These are phyloP conservation scores for Psittacara wagleri DNA, from an alignment of 2,113 vertebrate genomes.

Conservation along the genomic window DNA sequence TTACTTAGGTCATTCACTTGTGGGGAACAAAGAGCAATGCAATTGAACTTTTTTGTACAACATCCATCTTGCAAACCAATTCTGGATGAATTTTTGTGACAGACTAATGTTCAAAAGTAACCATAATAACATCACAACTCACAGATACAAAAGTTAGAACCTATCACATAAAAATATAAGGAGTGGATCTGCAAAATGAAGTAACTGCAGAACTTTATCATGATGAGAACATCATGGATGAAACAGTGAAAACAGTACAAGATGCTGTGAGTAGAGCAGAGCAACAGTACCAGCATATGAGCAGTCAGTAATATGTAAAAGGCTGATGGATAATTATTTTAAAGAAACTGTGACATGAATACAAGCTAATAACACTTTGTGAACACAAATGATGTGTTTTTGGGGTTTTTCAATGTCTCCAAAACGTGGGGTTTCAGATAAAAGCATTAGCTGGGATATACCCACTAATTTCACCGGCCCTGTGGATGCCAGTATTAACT, in stretches of 20 bases:
- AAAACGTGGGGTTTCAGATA: background rate
- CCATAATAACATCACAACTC: background rate
- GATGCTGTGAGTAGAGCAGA: background rate
- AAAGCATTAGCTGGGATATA: background rate
- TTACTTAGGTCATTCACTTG: background rate
- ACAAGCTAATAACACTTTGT: background rate
- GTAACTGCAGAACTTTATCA: background rate
- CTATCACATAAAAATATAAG: background rate
- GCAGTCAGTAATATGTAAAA: background rate
- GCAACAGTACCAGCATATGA: background rate
- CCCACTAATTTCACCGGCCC: background rate
- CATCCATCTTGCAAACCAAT: background rate
- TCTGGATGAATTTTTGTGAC: background rate
- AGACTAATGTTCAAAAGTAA: background rate
- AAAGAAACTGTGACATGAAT: background rate
- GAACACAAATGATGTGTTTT: background rate
- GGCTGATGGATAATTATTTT: background rate
- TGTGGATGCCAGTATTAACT: background rate
- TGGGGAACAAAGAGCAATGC: background rate
- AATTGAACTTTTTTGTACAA: background rate
- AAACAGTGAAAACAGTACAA: background rate
- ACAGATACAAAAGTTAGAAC: background rate
- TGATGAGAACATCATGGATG: fast-evolving
- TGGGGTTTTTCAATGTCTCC: background rate
- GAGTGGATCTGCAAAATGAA: background rate